Evolutionary conservation across 2,113 vertebrate species (phyloP), one percentile per base, ranked within the genome.

Genomic region (Oostethus manadensis): DNA sequence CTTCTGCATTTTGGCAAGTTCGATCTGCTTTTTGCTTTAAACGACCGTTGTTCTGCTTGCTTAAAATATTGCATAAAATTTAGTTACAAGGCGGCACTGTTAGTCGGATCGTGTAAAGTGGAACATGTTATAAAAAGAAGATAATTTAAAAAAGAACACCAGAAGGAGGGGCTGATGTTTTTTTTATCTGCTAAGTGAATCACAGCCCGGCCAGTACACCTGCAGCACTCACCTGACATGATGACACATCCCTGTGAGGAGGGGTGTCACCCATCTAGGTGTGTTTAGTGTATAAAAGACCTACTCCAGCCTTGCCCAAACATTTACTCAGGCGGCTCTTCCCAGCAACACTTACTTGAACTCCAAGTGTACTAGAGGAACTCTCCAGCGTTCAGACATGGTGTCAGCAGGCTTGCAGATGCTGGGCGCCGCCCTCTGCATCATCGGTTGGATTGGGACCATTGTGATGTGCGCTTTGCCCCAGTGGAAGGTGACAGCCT

Each of bases 401-500:
- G 92, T 86, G 8, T 90, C 93, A 3, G 92, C 93, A 61, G 92
- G 90, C 4, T 66, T 97, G 0, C 94, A 99, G 87, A 90, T 98
- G 35, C 6, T 94, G 86, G 94, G 93, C 84, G 90, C 87, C 0
- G 87, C 92, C 58, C 88, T 97, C 35, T 89, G 87, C 0, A 83
- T 94, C 63, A 88, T 96, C 23, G 96, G 96, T 70, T 97, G 95
- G 94, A 61, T 99, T 58, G 93, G 92, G 0, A 49, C 70, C 60
- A 91, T 99, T 2, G 61, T 97, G 1, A 77, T 80, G 51, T 96
- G 94, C 0, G 88, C 85, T 0, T 56, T 98, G 13, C 96, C 96
- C 56, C 92, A 93, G 91, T 98, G 96, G 96, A 88, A 77, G 1
- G 93, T 94, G 70, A 89, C 93, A 0, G 94, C 94, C 20, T 98